These are phyloP conservation scores for Mamestra brassicae DNA, from an alignment of 2,888 invertebrate genomes.

Conservation along the genomic window DNA sequence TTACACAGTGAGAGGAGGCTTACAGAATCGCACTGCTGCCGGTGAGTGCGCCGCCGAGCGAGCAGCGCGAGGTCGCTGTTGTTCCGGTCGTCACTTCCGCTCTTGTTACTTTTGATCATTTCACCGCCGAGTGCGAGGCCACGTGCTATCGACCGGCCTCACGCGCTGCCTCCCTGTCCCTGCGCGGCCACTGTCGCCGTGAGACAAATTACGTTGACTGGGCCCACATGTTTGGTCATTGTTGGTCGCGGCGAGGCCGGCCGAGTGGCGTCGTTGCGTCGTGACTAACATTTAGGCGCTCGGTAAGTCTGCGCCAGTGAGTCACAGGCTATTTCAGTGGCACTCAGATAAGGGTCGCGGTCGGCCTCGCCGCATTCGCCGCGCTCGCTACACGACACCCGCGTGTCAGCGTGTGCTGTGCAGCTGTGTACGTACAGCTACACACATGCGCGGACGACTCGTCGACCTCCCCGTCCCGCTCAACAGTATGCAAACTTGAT, in stretches of 20 bases:
- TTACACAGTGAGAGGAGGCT: too few relatives aligned
- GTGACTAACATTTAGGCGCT: conserved; percentile 44
- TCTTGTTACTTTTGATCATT: conserved; percentile 17
- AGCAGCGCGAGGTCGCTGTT: not conserved
- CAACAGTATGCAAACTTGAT: conserved; percentile 9
- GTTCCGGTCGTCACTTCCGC: conserved; percentile 28
- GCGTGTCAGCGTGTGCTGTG: not conserved
- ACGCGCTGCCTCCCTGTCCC: not conserved
- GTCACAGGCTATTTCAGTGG: conserved; percentile 55
- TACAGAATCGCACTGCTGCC: too few relatives aligned
- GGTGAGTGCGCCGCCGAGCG: too few relatives aligned
- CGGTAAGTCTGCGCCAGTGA: conserved; percentile 46
- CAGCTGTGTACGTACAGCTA: too few relatives aligned
- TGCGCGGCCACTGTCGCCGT: not conserved
- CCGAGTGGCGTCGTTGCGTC: conserved; percentile 2
- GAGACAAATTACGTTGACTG: not conserved
- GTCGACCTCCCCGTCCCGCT: conserved; percentile 45
- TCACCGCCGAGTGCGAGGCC: conserved; percentile 17
- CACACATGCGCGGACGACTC: conserved; percentile 26
- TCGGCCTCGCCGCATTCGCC: conserved; percentile 20
- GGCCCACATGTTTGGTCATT: not conserved
- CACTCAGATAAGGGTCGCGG: conserved; percentile 50
- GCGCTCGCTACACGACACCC: not conserved
- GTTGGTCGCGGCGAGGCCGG: conserved; percentile 15
- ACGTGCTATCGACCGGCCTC: conserved; percentile 2